Percentiles rank a stretch among this genome's conserved stretches.
These are phyloP conservation scores for Smutsia temminckii DNA, from an alignment of 2,797 vertebrate species.

Conservation along the genomic window DNA sequence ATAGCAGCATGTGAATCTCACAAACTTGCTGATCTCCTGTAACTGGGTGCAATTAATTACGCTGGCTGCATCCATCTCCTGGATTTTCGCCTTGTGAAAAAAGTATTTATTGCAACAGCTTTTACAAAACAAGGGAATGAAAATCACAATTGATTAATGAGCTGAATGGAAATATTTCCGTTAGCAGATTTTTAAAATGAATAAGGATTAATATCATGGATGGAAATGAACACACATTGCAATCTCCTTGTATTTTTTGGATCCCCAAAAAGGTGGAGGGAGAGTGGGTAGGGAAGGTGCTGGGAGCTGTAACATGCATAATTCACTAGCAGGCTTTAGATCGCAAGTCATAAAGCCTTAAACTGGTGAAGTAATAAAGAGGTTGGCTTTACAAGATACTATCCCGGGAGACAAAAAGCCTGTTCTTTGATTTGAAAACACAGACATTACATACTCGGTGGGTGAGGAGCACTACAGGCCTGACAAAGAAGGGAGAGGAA, in stretches of 20 bases:
- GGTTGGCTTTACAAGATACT: constrained; percentile 75
- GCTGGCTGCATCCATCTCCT: constrained; percentile 98
- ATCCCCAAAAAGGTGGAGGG: constrained; percentile 44
- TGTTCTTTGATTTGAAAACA: constrained; percentile 76
- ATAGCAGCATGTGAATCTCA: constrained; percentile 98
- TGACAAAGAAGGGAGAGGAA: constrained; percentile 68
- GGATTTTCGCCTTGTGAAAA: constrained; percentile 94
- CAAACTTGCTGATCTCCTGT: constrained; percentile 99
- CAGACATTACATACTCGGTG: constrained; percentile 71
- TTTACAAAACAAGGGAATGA: constrained; percentile 94
- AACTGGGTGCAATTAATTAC: constrained; percentile 99
- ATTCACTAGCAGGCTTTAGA: constrained; percentile 74
- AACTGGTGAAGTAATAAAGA: constrained; percentile 73
- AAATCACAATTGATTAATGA: constrained; percentile 97
- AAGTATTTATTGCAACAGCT: constrained; percentile 95
- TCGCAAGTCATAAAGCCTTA: constrained; percentile 75
- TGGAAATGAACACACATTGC: constrained; percentile 77
- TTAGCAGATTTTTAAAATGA: constrained; percentile 92
- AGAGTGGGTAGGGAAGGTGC: background rate
- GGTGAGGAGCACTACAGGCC: constrained; percentile 63
- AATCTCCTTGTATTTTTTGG: constrained; percentile 36
- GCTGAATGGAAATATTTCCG: constrained; percentile 93
- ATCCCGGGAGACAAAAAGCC: constrained; percentile 72
- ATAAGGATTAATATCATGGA: constrained; percentile 85
- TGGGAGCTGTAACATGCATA: constrained; percentile 62